phyloP scores from a whole-genome alignment of 2,888 invertebrate species.

The Nebria salina region DNA sequence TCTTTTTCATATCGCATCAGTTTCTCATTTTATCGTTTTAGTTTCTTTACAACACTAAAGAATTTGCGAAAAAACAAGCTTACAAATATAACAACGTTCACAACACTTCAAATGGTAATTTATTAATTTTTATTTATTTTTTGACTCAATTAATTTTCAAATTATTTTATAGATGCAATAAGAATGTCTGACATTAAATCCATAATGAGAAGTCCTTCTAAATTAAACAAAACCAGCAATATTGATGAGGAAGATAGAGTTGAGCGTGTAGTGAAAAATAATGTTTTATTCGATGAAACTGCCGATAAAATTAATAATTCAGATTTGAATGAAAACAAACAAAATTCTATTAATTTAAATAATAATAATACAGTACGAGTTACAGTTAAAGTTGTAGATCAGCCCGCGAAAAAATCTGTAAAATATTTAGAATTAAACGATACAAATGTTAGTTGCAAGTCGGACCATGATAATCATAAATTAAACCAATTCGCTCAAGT shows the following conservation, averaged over 20 bases:
- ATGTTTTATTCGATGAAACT: constrained; percentile 31
- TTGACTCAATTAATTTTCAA: not conserved
- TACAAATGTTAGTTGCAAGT: constrained; percentile 7
- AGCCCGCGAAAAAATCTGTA: constrained; percentile 20
- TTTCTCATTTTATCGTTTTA: constrained; percentile 19
- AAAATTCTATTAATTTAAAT: constrained; percentile 5
- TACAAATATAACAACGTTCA: not conserved
- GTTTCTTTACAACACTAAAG: constrained; percentile 27
- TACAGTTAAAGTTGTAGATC: constrained; percentile 26
- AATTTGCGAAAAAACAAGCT: constrained; percentile 20
- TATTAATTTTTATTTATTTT: not conserved
- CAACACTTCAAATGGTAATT: not conserved
- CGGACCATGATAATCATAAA: constrained; percentile 13
- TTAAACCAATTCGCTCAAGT: not conserved
- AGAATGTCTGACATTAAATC: constrained; percentile 31
- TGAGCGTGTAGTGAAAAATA: constrained; percentile 26
- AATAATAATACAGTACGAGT: constrained; percentile 6
- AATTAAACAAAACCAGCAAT: constrained; percentile 3
- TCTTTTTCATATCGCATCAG: not conserved
- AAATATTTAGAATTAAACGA: constrained; percentile 20
- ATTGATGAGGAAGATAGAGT: not conserved
- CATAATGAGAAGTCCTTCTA: constrained; percentile 7
- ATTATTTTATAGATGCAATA: constrained; percentile 25
- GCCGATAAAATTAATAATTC: not conserved
- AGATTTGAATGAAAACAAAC: constrained; percentile 18